Evolutionary conservation across 64 coral and sea anemone genomes (phyloP).

Genomic region (Montipora foliosa): DNA sequence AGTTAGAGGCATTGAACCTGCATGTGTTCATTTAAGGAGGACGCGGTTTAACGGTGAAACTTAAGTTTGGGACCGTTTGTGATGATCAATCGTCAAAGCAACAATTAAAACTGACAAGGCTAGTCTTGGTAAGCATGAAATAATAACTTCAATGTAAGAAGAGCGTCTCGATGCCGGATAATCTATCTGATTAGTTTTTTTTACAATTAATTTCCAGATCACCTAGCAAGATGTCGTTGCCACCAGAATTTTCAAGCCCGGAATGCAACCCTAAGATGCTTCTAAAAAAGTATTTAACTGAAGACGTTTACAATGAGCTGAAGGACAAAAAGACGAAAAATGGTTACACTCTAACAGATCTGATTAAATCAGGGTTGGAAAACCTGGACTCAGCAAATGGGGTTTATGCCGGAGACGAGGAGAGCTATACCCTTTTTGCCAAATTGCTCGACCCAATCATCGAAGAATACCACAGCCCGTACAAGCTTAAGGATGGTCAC

Average conservation of each 20-base stretch:
- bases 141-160: too few relatives aligned
- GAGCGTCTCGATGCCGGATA: too few relatives aligned
- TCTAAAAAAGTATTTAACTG: constrained; percentile 76
- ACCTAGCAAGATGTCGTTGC: neutral
- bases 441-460: constrained; percentile 60
- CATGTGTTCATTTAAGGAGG: too few relatives aligned
- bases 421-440: constrained; percentile 59
- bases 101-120: too few relatives aligned
- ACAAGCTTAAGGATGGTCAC: constrained; percentile 59
- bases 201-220: neutral
- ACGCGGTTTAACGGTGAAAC: too few relatives aligned
- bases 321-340: constrained; percentile 76
- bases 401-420: constrained; percentile 80
- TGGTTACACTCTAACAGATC: constrained; percentile 56
- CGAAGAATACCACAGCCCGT: constrained; percentile 76
- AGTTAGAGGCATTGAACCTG: too few relatives aligned
- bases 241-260: constrained; percentile 3
- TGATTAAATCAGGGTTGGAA: constrained; percentile 76
- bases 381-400: constrained; percentile 87
- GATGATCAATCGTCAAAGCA: too few relatives aligned
- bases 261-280: constrained; percentile 44
- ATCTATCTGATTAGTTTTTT: neutral
- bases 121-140: too few relatives aligned
- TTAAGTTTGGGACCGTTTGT: too few relatives aligned
- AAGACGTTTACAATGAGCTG: constrained; percentile 70